Evolutionary conservation across 2,888 invertebrate species (phyloP).

Genomic region (Acanthosepion esculentum): DNA sequence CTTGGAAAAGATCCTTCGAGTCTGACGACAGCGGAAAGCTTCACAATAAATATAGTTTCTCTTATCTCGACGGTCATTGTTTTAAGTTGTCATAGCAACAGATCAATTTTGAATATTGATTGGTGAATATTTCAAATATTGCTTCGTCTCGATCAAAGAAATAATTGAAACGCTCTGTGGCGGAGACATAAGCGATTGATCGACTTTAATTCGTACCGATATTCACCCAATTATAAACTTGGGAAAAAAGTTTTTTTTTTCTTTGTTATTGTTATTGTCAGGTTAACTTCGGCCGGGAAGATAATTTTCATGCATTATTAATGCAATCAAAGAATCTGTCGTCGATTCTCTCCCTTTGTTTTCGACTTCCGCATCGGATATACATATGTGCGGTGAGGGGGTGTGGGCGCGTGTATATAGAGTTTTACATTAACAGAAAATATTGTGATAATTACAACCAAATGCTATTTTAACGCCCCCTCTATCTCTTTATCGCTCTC

Average conservation of each 20-base stretch:
- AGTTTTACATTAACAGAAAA: no score
- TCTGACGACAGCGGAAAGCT: no score
- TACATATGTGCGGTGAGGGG: no score
- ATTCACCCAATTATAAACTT: conserved; percentile 16
- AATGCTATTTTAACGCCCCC: no score
- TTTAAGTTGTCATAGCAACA: neutral
- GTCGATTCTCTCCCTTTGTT: neutral
- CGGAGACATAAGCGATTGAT: neutral
- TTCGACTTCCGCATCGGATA: neutral
- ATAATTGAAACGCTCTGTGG: neutral
- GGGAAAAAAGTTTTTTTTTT: neutral
- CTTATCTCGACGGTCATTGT: no score
- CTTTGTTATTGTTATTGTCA: neutral
- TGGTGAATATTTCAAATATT: neutral
- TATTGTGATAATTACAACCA: no score
- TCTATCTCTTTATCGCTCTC: no score
- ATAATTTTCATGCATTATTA: neutral
- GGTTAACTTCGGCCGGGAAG: neutral
- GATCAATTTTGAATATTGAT: neutral
- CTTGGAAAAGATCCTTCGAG: no score
- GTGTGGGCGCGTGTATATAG: no score
- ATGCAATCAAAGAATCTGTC: neutral
- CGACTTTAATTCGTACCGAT: neutral
- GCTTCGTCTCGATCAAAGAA: neutral
- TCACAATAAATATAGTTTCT: no score